phyloP scores from a whole-genome alignment of 2,797 vertebrate species.

The Micrastur ruficollis region DNA sequence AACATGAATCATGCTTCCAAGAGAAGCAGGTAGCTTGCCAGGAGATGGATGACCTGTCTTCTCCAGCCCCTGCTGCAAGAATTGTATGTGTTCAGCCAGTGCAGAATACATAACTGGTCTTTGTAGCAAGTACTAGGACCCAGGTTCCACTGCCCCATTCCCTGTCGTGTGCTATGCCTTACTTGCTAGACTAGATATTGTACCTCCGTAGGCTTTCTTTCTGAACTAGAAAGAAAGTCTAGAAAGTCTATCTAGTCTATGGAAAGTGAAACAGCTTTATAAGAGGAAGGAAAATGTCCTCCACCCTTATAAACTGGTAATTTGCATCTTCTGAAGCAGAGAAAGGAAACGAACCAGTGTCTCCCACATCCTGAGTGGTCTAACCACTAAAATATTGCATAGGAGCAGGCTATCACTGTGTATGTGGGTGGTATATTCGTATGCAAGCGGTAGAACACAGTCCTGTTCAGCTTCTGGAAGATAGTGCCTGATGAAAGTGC shows the following conservation, averaged over 20 bases:
- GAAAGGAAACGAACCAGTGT: constrained; percentile 4
- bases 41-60: not conserved
- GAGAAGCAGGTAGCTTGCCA: not conserved
- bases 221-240: not conserved
- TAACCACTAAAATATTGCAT: not conserved
- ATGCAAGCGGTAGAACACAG: accelerated
- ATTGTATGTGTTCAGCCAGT: not conserved
- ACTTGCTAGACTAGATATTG: not conserved
- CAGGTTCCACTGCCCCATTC: not conserved
- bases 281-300: constrained; percentile 1
- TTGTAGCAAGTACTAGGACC: not conserved
- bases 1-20: not conserved
- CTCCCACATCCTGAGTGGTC: constrained; percentile 44
- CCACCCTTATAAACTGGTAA: not conserved
- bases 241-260: not conserved
- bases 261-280: not conserved
- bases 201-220: not conserved
- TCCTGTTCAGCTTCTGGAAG: not conserved
- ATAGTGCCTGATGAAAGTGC: not conserved
- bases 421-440: not conserved
- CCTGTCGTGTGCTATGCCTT: accelerated
- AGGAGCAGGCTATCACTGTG: not conserved
- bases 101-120: not conserved
- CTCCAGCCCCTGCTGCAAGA: not conserved
- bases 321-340: constrained; percentile 23